These are phyloP conservation scores for Aplysina aerophoba DNA, from an alignment of 37 sponge, comb jelly and placozoan species.

Conservation along the genomic window DNA sequence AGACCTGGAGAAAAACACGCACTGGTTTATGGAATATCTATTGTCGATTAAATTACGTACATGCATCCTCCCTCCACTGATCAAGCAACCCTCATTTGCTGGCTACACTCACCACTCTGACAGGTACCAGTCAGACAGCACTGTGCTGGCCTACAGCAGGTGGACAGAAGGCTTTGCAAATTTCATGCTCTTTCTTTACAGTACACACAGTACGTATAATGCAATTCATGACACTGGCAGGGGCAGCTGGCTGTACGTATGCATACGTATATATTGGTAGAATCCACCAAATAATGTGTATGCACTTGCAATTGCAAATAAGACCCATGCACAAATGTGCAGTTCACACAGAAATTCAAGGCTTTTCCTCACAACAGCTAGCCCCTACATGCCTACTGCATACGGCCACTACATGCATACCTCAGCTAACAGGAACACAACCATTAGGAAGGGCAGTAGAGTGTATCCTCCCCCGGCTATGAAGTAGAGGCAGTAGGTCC, in stretches of 20 bases:
- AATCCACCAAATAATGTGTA: too few relatives aligned
- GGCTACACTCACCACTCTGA: constrained; percentile 66
- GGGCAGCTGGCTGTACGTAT: too few relatives aligned
- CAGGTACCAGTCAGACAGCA: constrained; percentile 71
- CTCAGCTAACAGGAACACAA: neutral
- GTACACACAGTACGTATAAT: too few relatives aligned
- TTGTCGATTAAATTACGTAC: too few relatives aligned
- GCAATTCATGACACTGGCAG: too few relatives aligned
- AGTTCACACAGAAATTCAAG: too few relatives aligned
- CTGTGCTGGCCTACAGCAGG: constrained; percentile 39
- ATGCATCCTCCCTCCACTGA: too few relatives aligned
- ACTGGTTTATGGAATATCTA: too few relatives aligned
- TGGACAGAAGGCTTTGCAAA: neutral
- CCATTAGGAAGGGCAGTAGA: neutral
- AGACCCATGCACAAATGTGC: too few relatives aligned
- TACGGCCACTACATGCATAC: constrained; percentile 3
- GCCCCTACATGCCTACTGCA: neutral
- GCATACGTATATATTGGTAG: too few relatives aligned
- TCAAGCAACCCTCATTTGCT: neutral
- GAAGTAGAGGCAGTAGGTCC: constrained; percentile 68
- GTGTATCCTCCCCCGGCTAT: constrained; percentile 52
- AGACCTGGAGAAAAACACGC: too few relatives aligned
- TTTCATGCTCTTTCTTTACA: too few relatives aligned
- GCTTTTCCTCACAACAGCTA: neutral
- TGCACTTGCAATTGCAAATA: neutral